These are phyloP conservation scores for Spinibarbus caldwelli DNA, from an alignment of 2,797 vertebrate species.

Conservation along the genomic window DNA sequence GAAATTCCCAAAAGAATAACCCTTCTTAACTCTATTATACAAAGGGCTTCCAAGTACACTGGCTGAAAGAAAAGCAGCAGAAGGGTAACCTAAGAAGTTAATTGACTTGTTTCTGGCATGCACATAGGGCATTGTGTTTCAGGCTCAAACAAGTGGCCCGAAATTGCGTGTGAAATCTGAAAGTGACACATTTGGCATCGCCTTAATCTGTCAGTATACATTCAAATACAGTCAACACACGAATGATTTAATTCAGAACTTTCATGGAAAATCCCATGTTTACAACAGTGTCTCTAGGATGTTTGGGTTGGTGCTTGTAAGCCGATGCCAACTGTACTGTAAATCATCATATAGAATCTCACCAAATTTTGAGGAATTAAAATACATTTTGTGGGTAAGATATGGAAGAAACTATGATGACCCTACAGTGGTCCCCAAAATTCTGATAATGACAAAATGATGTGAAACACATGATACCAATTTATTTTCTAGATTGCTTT, in stretches of 20 bases:
- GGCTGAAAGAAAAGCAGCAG: conserved; percentile 68
- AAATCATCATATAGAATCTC: not conserved
- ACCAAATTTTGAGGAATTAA: not conserved
- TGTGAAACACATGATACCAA: not conserved
- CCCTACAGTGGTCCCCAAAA: not conserved
- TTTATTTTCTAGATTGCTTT: not conserved
- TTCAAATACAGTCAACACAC: not conserved
- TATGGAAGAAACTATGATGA: not conserved
- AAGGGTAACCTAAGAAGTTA: conserved; percentile 74
- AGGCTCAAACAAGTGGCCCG: conserved; percentile 8
- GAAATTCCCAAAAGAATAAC: conserved; percentile 82
- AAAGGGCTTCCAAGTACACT: conserved; percentile 79
- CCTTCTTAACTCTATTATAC: conserved; percentile 83
- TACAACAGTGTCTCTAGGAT: conserved; percentile 22
- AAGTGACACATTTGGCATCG: conserved; percentile 18
- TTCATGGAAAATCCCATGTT: conserved; percentile 26
- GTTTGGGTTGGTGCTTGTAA: conserved; percentile 18
- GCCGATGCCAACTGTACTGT: not conserved
- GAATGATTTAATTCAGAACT: conserved; percentile 9
- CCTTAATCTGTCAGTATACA: not conserved
- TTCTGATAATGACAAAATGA: not conserved
- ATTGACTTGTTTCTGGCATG: conserved; percentile 77
- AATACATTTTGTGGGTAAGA: not conserved
- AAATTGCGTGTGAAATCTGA: conserved; percentile 3
- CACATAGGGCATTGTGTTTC: conserved; percentile 78